Percentiles rank a stretch among this genome's conserved stretches.
Conservation (phyloP, 2,797 vertebrate genomes). For the Arctocebus calabarensis region DNA sequence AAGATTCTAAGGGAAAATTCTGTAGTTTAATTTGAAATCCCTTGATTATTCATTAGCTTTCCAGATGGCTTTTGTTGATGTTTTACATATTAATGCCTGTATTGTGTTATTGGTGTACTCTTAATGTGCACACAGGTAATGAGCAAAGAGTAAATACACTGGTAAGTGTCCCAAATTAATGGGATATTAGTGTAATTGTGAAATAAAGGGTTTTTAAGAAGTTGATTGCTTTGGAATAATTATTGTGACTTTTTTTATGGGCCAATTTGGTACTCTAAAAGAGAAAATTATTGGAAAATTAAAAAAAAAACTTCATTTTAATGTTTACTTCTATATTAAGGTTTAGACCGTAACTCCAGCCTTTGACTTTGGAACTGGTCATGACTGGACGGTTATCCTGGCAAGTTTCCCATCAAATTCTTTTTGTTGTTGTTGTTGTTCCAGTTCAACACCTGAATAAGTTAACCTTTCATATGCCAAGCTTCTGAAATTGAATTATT, state of each 20-base stretch:
- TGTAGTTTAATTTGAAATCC: conserved; percentile 92
- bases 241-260: conserved; percentile 53
- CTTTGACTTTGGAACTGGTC: background rate
- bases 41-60: conserved; percentile 93
- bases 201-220: conserved; percentile 79
- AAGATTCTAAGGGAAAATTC: conserved; percentile 91
- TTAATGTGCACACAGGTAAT: conserved; percentile 79
- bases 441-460: conserved; percentile 47
- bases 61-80: conserved; percentile 93
- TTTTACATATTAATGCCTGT: conserved; percentile 84
- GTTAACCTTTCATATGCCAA: conserved; percentile 51
- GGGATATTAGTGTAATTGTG: conserved; percentile 68
- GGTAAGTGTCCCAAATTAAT: conserved; percentile 80
- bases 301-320: conserved; percentile 68
- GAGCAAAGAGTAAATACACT: conserved; percentile 78
- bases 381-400: conserved; percentile 41
- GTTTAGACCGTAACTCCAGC: conserved; percentile 21
- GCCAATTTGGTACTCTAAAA: conserved; percentile 62
- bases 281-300: conserved; percentile 59
- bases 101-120: conserved; percentile 78
- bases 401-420: conserved; percentile 34
- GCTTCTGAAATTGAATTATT: conserved; percentile 32
- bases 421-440: background rate
- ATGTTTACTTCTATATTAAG: conserved; percentile 70
- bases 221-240: conserved; percentile 67